Evolutionary conservation across 2,797 vertebrate species (phyloP), one percentile per base, ranked within the genome.

Genomic region (Pterois miles): DNA sequence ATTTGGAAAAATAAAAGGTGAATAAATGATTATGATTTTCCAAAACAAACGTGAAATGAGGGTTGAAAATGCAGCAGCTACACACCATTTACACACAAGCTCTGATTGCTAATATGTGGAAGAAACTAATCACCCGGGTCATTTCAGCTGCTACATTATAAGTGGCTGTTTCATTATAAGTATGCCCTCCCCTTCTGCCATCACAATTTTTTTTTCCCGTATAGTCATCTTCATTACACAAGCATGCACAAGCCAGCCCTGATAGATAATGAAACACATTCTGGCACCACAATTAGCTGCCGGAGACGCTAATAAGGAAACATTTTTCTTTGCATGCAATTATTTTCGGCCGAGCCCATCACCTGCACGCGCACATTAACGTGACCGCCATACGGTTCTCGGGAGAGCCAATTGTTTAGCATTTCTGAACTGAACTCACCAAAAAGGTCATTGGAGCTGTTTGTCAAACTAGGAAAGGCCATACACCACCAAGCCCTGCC

Each of bases 381-480:
- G 67, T 29, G 43, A 72, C 23, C 9, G 16, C 43, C 43, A 8
- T 16, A 48, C 22, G 8, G 29, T 73, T 74, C 66, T 82, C 63
- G 38, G 71, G 57, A 58, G 78, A 81, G 36, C 54, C 40, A 67
- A 67, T 64, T 69, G 76, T 79, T 87, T 86, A 48, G 79, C 70
- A 81, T 89, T 89, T 87, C 78, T 77, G 65, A 64, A 59, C 53
- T 65, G 63, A 83, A 82, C 80, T 57, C 43, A 1, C n/a, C 22
- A 43, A 60, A 94, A 95, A 95, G 93, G 92, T 95, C 90, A 93
- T 16, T 5, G 3, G 46, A 68, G 76, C 65, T 74, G 84, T 91
- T 90, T 85, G 83, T 88, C 87, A 88, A 80, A 79, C 13, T 75
- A 81, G 76, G 80, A 94, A 92, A 91, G 92, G 87, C 80, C 90